Base-by-base conservation (phyloP, 2,113 vertebrate genomes). In the Pterophyllum scalare region DNA sequence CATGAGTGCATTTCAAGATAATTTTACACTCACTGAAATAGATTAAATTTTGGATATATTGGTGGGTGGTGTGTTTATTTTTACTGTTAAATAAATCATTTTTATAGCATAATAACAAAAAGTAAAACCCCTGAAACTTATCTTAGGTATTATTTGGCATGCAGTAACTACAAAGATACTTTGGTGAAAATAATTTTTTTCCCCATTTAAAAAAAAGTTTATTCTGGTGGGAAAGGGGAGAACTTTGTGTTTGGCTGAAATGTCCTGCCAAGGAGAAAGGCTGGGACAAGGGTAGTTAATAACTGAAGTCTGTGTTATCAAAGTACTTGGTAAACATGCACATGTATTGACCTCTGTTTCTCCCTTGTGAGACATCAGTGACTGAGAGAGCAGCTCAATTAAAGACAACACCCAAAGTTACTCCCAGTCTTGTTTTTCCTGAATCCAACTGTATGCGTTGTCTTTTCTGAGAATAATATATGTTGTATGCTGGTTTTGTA, bases 291-390 rank as follows among this genome's bases (percentile, higher is more conserved):
- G 89, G 80, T 88, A 92, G 91, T 94, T 95, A 91, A 95, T 95
- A 79, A 93, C 91, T 96, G 90, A 95, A 88, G 90, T 77, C 33
- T 84, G 64, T 84, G 92, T 56, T 90, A 83, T 90, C 85, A 92
- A 87, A 92, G 87, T 78, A 70, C 83, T 82, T 60, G 76, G 87
- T 91, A 95, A 95, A 96, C 94, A 91, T 91, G 76, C 70, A 96
- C 94, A 91, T 91, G 76, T 67, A 62, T 75, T 92, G 91, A 92
- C 80, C 88, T 86, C 82, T 91, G 80, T 88, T 86, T 93, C 86
- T 85, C 31, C 26, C 28, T 62, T 60, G 19, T 77, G 28, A 77
- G 61, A 35, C 14, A 12, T 80, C 11, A 75, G 65, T 76, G 59
- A 26, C 31, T 85, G 40, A 82, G 24, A 89, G 74, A 81, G 52